Percentiles rank a stretch among this genome's conserved stretches.
Evolutionary conservation across 1,140 invertebrate species (phyloP).

Genomic region (Pollicipes pollicipes): DNA sequence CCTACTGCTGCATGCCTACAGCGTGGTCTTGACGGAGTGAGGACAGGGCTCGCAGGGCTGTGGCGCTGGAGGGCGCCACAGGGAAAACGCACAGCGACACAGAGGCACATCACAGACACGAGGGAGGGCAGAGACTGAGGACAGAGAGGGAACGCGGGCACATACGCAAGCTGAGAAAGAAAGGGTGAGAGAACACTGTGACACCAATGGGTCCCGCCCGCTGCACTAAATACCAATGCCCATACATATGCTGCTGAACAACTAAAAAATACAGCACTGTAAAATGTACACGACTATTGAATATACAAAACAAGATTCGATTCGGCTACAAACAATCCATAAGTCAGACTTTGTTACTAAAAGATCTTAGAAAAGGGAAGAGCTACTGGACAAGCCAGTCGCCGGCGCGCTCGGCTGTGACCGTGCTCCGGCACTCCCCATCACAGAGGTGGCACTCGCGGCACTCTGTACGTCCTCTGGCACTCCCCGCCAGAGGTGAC

Average conservation of each 20-base stretch:
- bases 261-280: background rate
- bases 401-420: too few species aligned
- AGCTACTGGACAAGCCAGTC: background rate
- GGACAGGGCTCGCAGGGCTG: background rate
- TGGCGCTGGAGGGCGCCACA: too few species aligned
- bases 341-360: background rate
- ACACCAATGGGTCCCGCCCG: background rate
- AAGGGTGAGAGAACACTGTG: background rate
- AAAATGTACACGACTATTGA: background rate
- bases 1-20: background rate
- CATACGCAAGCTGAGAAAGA: too few species aligned
- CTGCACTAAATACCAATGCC: background rate
- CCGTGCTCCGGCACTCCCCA: background rate
- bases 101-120: background rate
- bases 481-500: background rate
- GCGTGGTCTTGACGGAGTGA: too few species aligned
- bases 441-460: background rate
- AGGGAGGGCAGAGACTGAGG: background rate
- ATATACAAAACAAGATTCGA: slow-evolving; percentile 1
- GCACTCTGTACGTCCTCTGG: background rate
- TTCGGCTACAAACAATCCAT: background rate
- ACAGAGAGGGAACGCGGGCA: background rate
- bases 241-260: background rate
- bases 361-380: slow-evolving; percentile 2
- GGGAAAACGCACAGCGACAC: background rate